Evolutionary conservation across 2,888 invertebrate species (phyloP), one percentile per base, ranked within the genome.

Genomic region (Drosophila mulleri): DNA sequence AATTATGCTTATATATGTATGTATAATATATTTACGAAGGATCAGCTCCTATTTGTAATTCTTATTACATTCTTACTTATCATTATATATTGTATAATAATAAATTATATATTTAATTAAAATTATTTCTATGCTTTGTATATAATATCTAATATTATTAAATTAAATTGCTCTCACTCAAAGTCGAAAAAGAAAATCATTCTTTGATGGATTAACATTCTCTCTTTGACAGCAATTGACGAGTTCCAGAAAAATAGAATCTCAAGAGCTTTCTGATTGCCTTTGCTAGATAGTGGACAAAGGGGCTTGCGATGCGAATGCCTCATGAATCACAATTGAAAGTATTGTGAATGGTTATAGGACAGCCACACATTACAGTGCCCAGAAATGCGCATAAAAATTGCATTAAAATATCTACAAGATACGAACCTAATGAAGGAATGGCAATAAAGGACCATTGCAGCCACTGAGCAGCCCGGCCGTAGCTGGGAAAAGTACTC

Each of bases 401-500:
- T 81, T 72, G 75, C 86, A 83, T 88, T 83, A 85, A 85, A 78
- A 83, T 83, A 66, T 75, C 72, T 71, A 66, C 56, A 61, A 80
- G 73, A 74, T 48, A 58, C 47, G 59, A 62, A 53, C 62, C 70
- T 75, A 78, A 75, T 82, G 70, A 82, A 80, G 78, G 86, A 85
- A 88, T 78, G 78, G 78, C 88, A 68, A 86, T 78, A 82, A 88
- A 83, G 87, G 87, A 83, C 87, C 80, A 72, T 75, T 84, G 79
- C 67, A 18, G 11, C 26, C 32, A 32, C 11, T 32, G 11, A 2
- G 8, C 0, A 52, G 45, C 61, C 44, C 41, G 52, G 52, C 57
- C 39, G 48, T 52, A 54, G 26, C 50, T 66, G 70, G 73, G 71
- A 78, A 73, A 68, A 65, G 65, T 75, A 67, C 56, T 32, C 72